Evolutionary conservation across 2,888 invertebrate genomes (phyloP).

Genomic region (Oeneis ivallda): DNA sequence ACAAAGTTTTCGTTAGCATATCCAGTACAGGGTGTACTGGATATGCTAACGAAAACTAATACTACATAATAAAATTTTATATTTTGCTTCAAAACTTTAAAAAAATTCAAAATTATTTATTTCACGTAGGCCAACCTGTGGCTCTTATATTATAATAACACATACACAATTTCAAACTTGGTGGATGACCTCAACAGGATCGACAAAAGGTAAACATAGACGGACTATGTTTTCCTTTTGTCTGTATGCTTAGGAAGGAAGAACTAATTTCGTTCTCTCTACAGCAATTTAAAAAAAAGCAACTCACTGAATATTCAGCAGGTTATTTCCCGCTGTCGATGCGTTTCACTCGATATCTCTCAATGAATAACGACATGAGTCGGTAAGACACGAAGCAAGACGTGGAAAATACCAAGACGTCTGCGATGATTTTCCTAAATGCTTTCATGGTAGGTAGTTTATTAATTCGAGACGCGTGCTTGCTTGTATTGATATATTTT

Average conservation of each 20-base stretch:
- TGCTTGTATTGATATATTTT: background rate
- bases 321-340: constrained; percentile 34
- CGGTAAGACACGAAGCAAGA: constrained; percentile 57
- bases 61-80: too few species aligned
- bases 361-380: constrained; percentile 53
- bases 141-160: too few species aligned
- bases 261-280: background rate
- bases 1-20: too few species aligned
- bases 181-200: too few species aligned
- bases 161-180: too few species aligned
- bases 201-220: too few species aligned
- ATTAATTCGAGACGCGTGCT: background rate
- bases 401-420: constrained; percentile 51
- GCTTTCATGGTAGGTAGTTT: constrained; percentile 44
- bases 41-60: too few species aligned
- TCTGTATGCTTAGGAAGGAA: background rate
- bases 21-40: too few species aligned
- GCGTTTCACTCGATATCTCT: constrained; percentile 47
- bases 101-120: too few species aligned
- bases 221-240: background rate
- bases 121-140: too few species aligned
- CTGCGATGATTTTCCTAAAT: constrained; percentile 47
- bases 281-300: constrained; percentile 8
- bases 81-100: too few species aligned
- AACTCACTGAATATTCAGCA: constrained; percentile 36